Base-by-base conservation (phyloP, 2,888 invertebrate species). In the Agrochola circellaris region DNA sequence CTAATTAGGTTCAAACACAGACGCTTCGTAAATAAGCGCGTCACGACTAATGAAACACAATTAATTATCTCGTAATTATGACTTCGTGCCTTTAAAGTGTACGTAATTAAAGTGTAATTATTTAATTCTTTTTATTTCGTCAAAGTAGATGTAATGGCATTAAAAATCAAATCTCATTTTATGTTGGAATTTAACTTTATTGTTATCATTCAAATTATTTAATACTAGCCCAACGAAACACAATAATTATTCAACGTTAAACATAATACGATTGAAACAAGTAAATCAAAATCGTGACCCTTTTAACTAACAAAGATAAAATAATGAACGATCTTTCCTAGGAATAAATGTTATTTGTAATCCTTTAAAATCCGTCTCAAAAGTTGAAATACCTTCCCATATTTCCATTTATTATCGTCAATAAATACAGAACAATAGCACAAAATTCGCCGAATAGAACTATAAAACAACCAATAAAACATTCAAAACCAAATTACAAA, bases 1-100 rank as follows among this genome's bases (percentile, higher is more conserved):
- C 65, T 81, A 78, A 85, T 85, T 83, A 82, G 67, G 67, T 81
- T 74, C 76, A 77, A 79, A 82, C 70, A 71, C 77, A 79, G 64
- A 73, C 79, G 38, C 65, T 77, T 71, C 30, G 65, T 60, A 78
- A 82, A 79, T 73, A 79, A 81, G 68, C 72, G 61, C 56, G 34
- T 54, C 45, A 20, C 20, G 15, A 56, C 61, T 60, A 81, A 75
- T 67, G 54, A 73, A 82, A 85, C 45, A 73, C 61, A 77, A 75
- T 80, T 69, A 58, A 82, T 70, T 70, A 76, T 20, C 69, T 82
- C 17, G 42, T 65, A 70, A 60, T 71, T 75, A 80, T 71, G 42
- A 75, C 61, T 70, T 61, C 20, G 34, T 56, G 56, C 42, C 23
- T 23, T 51, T 30, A 65, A 3, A 30, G 0, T 72, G 56, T 30